These are phyloP conservation scores for Tribolium madens DNA, from an alignment of 1,140 invertebrate species.

Conservation along the genomic window DNA sequence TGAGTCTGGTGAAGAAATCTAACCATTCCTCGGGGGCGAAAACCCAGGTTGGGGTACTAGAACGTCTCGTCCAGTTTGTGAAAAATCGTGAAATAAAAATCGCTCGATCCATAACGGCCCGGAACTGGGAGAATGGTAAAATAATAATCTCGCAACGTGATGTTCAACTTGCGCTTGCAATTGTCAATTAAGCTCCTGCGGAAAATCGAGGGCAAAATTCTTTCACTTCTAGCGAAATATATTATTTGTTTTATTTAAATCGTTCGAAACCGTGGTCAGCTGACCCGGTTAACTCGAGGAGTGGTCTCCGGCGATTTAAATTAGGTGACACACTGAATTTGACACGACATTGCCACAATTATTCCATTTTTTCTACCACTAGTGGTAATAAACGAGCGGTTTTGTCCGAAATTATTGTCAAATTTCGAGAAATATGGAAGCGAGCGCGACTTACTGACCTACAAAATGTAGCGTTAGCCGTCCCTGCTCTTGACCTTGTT, in stretches of 20 bases:
- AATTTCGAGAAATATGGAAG: neutral
- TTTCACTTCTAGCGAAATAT: neutral
- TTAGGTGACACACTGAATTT: neutral
- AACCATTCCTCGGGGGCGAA: no score
- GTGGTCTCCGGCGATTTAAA: neutral
- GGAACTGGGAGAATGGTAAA: constrained; percentile 57
- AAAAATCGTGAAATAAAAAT: constrained; percentile 65
- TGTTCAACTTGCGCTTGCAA: neutral
- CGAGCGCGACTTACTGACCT: neutral
- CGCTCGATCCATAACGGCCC: constrained; percentile 62
- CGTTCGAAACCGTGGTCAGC: neutral
- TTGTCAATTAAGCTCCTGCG: constrained; percentile 3
- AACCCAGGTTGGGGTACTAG: no score
- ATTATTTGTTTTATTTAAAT: neutral
- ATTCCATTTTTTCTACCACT: neutral
- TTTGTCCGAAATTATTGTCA: neutral
- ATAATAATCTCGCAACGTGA: neutral
- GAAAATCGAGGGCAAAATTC: constrained; percentile 5
- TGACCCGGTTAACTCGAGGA: neutral
- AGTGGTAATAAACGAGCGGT: neutral
- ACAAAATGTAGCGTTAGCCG: neutral
- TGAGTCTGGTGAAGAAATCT: no score
- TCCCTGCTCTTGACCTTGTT: neutral
- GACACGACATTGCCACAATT: neutral
- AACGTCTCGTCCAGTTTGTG: constrained; percentile 66